Base-by-base conservation (phyloP, 2,888 invertebrate species). In the Netelia inedita region DNA sequence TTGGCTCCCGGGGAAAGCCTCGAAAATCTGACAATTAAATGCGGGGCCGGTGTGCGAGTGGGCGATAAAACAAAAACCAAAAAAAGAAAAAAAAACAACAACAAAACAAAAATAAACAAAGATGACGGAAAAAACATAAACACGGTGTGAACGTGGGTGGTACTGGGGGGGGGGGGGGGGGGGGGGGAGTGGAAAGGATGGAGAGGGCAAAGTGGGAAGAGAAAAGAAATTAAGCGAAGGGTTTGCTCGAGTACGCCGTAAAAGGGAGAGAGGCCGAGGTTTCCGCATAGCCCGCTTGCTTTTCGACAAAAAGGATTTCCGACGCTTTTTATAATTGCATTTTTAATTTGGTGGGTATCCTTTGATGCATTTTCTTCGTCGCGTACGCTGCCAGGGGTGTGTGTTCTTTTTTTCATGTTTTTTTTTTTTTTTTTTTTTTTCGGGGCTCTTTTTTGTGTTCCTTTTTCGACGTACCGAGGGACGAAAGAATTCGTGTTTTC, bases 321-420 rank as follows among this genome's bases (percentile, higher is more conserved):
- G 89, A 90, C 89, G 90, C 91, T 90, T 91, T 91, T 93, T 92
- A 91, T 92, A 92, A 93, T 92, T 93, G 92, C 92, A 91, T 93
- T 93, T 93, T 93, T 93, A 93, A 93, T 93, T 93, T 92, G 93
- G 92, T 91, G 92, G 91, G 91, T 91, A 90, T 55, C 66, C 91
- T 92, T 92, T 92, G 91, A 93, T 90, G 91, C 89, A 89, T 50
- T 91, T 91, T 89, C 88, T 87, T 79, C 87, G 50, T 82, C 63
- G 86, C 87, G 87, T 87, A 69, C 75, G 83, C 87, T n/a, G 59
- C 66, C 14, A 11, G 35, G 6, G 43, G 14, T 21, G 50, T 28
- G 28, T 2, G 28, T 28, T 28, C 5, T 28, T 28, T 5, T 28
- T 28, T 28, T 28, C 5, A 19, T 78, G 59, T 11, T 19, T 46